These are phyloP conservation scores for Paracanthobrama guichenoti DNA, from an alignment of 2,113 vertebrate species.

Conservation along the genomic window DNA sequence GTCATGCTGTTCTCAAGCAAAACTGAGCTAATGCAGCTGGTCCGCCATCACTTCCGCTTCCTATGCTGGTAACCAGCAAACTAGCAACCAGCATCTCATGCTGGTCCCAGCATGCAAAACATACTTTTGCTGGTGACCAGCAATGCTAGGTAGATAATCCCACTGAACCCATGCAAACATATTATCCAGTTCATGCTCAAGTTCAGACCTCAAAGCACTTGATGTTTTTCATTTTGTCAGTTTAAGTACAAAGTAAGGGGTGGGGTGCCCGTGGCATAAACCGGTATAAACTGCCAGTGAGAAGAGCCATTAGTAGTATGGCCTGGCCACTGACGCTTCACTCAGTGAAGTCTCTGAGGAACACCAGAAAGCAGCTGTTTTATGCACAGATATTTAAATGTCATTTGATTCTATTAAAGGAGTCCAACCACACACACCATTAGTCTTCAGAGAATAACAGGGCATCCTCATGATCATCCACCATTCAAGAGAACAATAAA, in stretches of 20 bases:
- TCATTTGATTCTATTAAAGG: constrained; percentile 32
- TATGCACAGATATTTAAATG: not conserved
- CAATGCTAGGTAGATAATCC: not conserved
- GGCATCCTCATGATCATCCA: constrained; percentile 7
- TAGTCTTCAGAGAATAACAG: not conserved
- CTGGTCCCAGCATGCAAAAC: too few relatives aligned
- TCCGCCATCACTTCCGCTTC: too few relatives aligned
- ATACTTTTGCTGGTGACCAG: too few relatives aligned
- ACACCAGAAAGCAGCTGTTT: not conserved
- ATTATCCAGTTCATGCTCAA: not conserved
- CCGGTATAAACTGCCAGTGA: constrained; percentile 37
- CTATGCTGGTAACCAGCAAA: too few relatives aligned
- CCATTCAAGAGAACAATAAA: constrained; percentile 15
- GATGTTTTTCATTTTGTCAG: not conserved
- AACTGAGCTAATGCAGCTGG: too few relatives aligned
- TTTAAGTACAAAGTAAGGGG: not conserved
- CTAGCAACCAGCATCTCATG: too few relatives aligned
- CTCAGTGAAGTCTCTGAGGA: constrained; percentile 7
- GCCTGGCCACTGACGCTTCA: constrained; percentile 2
- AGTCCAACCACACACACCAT: not conserved
- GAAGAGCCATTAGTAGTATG: constrained; percentile 30
- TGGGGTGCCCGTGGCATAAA: constrained; percentile 15
- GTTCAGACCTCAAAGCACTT: not conserved
- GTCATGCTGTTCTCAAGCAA: too few relatives aligned
- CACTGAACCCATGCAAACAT: not conserved